phyloP scores from a whole-genome alignment of 1,140 invertebrate species.

The Hycleus phaleratus region DNA sequence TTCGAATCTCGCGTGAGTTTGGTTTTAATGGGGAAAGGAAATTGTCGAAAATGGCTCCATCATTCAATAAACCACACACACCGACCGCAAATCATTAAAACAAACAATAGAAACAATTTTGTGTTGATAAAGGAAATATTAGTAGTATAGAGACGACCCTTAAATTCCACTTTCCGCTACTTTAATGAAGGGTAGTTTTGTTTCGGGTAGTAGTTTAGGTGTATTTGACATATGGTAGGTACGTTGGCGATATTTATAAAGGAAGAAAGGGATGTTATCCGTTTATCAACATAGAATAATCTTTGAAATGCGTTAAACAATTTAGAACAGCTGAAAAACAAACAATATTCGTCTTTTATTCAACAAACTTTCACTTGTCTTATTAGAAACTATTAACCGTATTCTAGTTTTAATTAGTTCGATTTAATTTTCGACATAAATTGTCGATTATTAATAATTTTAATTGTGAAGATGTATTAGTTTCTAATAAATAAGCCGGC shows the following conservation, averaged over 20 bases:
- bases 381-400: slow-evolving; percentile 12
- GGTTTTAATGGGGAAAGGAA: no score
- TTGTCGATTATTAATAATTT: no score
- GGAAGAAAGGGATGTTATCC: slow-evolving; percentile 20
- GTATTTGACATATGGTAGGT: slow-evolving; percentile 19
- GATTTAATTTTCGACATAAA: no score
- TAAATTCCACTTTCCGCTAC: slow-evolving; percentile 2
- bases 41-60: background rate
- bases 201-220: no score
- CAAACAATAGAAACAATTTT: slow-evolving; percentile 1
- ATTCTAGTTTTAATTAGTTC: background rate
- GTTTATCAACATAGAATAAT: slow-evolving; percentile 17
- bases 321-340: slow-evolving; percentile 20
- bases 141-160: background rate
- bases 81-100: no score
- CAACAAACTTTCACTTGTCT: slow-evolving; percentile 12
- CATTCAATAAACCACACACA: slow-evolving; percentile 3
- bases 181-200: slow-evolving; percentile 1
- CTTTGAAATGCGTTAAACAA: slow-evolving; percentile 9
- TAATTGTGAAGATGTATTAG: slow-evolving; percentile 19
- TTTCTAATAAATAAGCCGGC: slow-evolving; percentile 20
- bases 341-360: slow-evolving; percentile 9
- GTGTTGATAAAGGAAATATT: background rate
- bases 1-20: no score
- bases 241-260: slow-evolving; percentile 3